Evolutionary conservation across 2,888 invertebrate species (phyloP).

Genomic region (Tethea ocularis): DNA sequence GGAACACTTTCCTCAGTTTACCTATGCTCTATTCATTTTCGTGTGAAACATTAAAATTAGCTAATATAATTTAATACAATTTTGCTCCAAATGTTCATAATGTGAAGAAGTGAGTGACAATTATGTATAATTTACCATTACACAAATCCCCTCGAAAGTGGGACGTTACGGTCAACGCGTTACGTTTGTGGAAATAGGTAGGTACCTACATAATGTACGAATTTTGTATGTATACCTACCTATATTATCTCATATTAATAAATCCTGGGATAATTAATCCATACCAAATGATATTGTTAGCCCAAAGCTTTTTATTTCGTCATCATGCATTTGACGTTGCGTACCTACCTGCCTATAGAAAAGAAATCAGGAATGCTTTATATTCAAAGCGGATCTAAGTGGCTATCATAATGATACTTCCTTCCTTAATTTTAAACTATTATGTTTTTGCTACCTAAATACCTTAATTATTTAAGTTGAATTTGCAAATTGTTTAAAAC

Average conservation of each 20-base stretch:
- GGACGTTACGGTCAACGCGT: slow-evolving; percentile 31
- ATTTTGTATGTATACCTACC: no score
- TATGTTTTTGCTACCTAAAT: not conserved
- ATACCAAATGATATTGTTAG: no score
- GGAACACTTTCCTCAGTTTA: no score
- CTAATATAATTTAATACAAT: slow-evolving; percentile 15
- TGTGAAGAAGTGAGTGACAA: slow-evolving; percentile 27
- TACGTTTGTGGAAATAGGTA: slow-evolving; percentile 31
- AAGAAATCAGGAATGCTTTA: no score
- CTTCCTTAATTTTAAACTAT: not conserved
- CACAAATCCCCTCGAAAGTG: slow-evolving; percentile 32
- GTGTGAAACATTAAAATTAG: no score
- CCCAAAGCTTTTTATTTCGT: no score
- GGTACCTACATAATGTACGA: not conserved
- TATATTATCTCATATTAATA: no score
- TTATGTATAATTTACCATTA: slow-evolving; percentile 35
- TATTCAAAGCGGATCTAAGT: no score
- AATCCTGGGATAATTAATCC: no score
- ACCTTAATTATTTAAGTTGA: not conserved
- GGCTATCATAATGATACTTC: not conserved
- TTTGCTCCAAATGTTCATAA: slow-evolving; percentile 31
- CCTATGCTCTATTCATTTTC: no score
- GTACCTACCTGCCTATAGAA: no score
- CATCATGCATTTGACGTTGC: no score
- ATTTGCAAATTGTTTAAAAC: not conserved